phyloP scores from a whole-genome alignment of 2,113 vertebrate genomes.

The Stercorarius parasiticus region DNA sequence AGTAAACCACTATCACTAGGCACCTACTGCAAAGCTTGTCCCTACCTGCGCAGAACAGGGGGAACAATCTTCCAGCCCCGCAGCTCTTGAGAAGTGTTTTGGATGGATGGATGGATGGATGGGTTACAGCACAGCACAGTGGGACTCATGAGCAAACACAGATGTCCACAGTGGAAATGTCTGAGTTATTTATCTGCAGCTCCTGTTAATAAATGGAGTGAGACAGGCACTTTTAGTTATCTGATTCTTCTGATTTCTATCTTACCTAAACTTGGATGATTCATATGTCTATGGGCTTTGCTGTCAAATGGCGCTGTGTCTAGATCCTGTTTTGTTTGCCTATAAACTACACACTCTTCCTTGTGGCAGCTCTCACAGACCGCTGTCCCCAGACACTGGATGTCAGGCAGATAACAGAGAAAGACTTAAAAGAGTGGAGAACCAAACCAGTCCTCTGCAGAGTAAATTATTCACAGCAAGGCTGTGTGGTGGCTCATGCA shows the following conservation, averaged over 20 bases:
- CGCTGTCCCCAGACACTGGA: not conserved
- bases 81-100: not conserved
- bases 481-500: not conserved
- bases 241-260: not conserved
- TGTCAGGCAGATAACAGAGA: not conserved
- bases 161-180: not conserved
- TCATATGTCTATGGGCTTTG: not conserved
- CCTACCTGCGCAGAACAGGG: not conserved
- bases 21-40: not conserved
- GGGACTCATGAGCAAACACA: not conserved
- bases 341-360: not conserved
- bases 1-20: not conserved
- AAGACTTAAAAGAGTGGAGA: not conserved
- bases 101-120: not conserved
- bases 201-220: not conserved
- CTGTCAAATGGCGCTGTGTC: not conserved
- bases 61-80: not conserved
- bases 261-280: not conserved
- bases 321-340: not conserved
- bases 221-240: not conserved
- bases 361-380: not conserved
- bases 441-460: not conserved
- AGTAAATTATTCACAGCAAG: not conserved
- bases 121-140: not conserved
- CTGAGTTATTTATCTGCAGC: not conserved